Base-by-base conservation (phyloP, 2,113 vertebrate species). In the Suricata suricatta region DNA sequence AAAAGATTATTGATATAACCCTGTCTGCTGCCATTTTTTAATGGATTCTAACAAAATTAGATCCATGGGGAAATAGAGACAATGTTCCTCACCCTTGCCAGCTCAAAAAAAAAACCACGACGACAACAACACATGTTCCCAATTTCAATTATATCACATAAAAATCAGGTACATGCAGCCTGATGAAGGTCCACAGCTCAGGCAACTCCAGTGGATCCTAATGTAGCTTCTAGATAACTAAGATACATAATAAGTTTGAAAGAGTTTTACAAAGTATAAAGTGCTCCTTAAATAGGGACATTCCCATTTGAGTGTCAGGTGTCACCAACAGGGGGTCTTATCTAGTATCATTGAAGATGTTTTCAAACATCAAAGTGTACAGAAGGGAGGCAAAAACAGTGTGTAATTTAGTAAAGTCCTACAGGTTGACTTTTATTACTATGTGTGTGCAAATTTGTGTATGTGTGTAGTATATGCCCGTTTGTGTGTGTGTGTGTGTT, bases 121-220 rank as follows among this genome's bases (percentile, higher is more conserved):
- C 41, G 5, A 41, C 41, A 41, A 41, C 41, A 41, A 68, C 13
- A 15, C 12, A 69, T 35, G 74, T 33, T 88, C 11, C 41, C 64
- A 82, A 82, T 95, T 96, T 93, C 86, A 93, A 68, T 86, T 95
- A 95, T 15, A 77, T 17, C 12, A 94, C 38, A 29, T 84, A 5
- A 93, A 95, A 89, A 68, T 52, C 35, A 93, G 16, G 7, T 89
- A 57, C 14, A 72, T 86, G 33, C 47, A 15, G 6, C 19, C 63
- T 89, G 21, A 79, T 71, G 68, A 85, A 77, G 69, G 66, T 71
- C 33, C 21, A 66, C 6, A 74, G 52, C 29, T 89, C 71, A 68
- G 47, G 96, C 25, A 57, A 96, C 27, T 11, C 63, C 47, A 83
- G 15, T 81, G 85, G 69, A 69, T 90, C 35, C 92, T 95, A 69